Conservation (phyloP, 2,888 invertebrate genomes). For the Willowsia nigromaculata region DNA sequence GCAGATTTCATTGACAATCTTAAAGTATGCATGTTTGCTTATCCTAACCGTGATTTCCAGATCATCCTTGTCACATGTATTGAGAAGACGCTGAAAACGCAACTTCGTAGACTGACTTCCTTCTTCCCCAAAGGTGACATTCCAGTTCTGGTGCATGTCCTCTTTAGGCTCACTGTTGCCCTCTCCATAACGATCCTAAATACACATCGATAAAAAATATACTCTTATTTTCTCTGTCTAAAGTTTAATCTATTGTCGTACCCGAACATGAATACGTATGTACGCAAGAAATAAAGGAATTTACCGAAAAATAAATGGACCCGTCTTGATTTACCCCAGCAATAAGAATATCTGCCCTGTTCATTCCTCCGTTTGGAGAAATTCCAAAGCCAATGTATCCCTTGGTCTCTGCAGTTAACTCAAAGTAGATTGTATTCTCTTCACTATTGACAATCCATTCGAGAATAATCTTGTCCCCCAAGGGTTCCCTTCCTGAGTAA, state of each 20-base stretch:
- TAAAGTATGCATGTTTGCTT: background rate
- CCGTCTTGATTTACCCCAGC: background rate
- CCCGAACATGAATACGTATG: too few species aligned
- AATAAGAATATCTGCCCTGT: background rate
- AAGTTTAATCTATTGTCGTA: too few species aligned
- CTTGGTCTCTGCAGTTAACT: too few species aligned
- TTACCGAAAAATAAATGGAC: background rate
- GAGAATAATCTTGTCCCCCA: too few species aligned
- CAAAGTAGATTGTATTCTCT: too few species aligned
- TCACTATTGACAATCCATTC: too few species aligned
- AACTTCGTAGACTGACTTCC: background rate
- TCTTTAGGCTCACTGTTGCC: background rate
- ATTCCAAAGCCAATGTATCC: constrained; percentile 35
- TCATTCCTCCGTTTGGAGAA: constrained; percentile 25
- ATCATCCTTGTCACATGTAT: background rate
- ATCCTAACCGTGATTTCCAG: background rate
- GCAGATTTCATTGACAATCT: background rate
- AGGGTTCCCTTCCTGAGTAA: too few species aligned
- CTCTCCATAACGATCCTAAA: background rate
- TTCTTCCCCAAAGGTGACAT: background rate
- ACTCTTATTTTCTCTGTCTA: too few species aligned
- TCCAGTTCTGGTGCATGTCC: background rate
- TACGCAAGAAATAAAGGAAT: too few species aligned
- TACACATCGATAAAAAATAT: too few species aligned
- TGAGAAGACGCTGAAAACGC: background rate